These are phyloP conservation scores for Valencia hispanica DNA, from an alignment of 2,797 vertebrate genomes.

Conservation along the genomic window DNA sequence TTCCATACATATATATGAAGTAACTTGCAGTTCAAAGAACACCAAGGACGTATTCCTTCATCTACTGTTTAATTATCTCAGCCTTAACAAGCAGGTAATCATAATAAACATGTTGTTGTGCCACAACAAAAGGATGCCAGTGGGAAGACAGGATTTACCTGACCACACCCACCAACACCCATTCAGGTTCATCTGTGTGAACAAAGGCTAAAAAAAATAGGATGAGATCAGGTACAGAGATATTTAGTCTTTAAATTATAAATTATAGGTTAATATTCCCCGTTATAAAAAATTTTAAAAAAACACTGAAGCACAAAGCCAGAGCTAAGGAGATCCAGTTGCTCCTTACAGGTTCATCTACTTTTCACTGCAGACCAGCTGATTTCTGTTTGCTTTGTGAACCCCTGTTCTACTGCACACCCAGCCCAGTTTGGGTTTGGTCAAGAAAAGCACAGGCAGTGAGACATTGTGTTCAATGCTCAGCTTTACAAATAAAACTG, in stretches of 20 bases:
- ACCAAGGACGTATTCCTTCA: too few relatives aligned
- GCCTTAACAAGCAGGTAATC: too few relatives aligned
- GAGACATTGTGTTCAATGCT: background rate
- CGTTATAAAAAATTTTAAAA: background rate
- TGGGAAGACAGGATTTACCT: background rate
- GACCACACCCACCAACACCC: background rate
- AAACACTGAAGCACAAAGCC: background rate
- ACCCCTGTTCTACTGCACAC: background rate
- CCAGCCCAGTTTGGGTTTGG: conserved; percentile 9
- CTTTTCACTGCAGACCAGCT: background rate
- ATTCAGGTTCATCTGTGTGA: background rate
- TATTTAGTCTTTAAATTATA: background rate
- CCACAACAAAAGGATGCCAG: background rate
- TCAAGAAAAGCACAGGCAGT: background rate
- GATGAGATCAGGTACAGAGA: background rate
- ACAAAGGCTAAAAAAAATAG: background rate
- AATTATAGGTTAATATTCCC: background rate
- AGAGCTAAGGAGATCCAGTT: background rate
- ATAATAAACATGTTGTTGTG: too few relatives aligned
- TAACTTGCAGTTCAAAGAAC: too few relatives aligned
- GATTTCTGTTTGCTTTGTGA: background rate
- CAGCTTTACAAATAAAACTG: conserved; percentile 14
- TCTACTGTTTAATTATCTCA: too few relatives aligned
- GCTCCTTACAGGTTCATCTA: background rate
- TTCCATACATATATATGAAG: too few relatives aligned